Conservation (phyloP, 2,113 vertebrate species). For the Opisthocomus hoazin region DNA sequence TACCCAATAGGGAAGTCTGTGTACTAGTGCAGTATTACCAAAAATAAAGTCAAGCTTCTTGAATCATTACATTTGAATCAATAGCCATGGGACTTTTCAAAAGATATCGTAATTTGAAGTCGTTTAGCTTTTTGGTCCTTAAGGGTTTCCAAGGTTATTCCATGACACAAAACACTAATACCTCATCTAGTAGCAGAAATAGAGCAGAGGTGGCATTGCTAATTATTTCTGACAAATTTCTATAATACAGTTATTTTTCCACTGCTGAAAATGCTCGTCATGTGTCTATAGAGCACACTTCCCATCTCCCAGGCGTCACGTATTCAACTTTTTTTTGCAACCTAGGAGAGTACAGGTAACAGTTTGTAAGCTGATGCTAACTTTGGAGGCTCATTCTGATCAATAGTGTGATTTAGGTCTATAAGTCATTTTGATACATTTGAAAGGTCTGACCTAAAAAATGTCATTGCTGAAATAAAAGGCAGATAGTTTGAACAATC, state of each 20-base stretch:
- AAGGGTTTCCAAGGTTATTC: neutral
- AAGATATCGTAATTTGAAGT: neutral
- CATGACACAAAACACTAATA: neutral
- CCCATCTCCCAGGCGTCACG: fast-evolving
- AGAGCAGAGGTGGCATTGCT: fast-evolving
- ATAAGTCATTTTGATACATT: neutral
- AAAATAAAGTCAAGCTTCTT: neutral
- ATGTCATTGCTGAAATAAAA: neutral
- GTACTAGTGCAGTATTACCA: neutral
- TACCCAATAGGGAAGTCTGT: neutral
- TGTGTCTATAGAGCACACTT: neutral
- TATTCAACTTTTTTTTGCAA: neutral
- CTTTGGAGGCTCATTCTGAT: neutral
- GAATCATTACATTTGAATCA: neutral
- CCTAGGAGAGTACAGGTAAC: neutral
- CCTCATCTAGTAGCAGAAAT: neutral
- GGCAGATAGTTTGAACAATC: neutral
- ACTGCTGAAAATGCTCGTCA: neutral
- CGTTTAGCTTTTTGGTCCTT: neutral
- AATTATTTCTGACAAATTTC: neutral
- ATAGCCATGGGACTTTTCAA: neutral
- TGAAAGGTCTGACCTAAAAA: neutral
- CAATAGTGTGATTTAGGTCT: neutral
- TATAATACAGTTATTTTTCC: neutral
- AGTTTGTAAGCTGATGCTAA: neutral